phyloP scores from a whole-genome alignment of 1,140 invertebrate species.

The Orchesella cincta region DNA sequence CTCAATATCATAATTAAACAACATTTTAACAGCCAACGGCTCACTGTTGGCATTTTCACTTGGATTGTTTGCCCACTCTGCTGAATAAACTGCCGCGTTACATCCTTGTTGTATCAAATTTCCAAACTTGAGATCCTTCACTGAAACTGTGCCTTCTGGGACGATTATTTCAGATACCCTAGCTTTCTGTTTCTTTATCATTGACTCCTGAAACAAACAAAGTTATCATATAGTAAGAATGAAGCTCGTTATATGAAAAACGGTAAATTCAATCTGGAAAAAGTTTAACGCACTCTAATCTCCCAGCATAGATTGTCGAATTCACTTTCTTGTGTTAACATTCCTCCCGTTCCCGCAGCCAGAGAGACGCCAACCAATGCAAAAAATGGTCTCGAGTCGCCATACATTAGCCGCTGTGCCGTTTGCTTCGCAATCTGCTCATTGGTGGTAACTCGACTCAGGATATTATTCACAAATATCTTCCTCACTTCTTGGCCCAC shows the following conservation, averaged over 20 bases:
- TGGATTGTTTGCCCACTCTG: slow-evolving; percentile 55
- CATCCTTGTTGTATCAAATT: slow-evolving; percentile 72
- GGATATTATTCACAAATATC: slow-evolving; percentile 69
- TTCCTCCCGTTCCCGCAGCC: slow-evolving; percentile 67
- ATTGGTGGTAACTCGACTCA: slow-evolving; percentile 67
- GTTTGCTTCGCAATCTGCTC: slow-evolving; percentile 65
- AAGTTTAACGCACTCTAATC: slow-evolving; percentile 66
- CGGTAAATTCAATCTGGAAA: slow-evolving; percentile 41
- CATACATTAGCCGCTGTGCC: slow-evolving; percentile 66
- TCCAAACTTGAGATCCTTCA: slow-evolving; percentile 37
- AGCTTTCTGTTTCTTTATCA: slow-evolving; percentile 31
- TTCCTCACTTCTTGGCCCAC: slow-evolving; percentile 40
- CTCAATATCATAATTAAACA: slow-evolving; percentile 88
- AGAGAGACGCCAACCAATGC: slow-evolving; percentile 73
- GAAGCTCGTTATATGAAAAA: no score
- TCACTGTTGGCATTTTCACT: neutral
- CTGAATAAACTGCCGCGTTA: slow-evolving; percentile 78
- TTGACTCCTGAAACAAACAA: slow-evolving; percentile 31
- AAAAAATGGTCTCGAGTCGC: slow-evolving; percentile 69
- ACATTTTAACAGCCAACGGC: slow-evolving; percentile 79
- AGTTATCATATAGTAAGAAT: no score
- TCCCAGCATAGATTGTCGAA: slow-evolving; percentile 76
- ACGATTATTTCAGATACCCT: slow-evolving; percentile 1
- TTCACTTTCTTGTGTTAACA: slow-evolving; percentile 78
- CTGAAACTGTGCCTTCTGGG: slow-evolving; percentile 9